Evolutionary conservation across 2,113 vertebrate genomes (phyloP).

Genomic region (Sphaerodactylus townsendi): DNA sequence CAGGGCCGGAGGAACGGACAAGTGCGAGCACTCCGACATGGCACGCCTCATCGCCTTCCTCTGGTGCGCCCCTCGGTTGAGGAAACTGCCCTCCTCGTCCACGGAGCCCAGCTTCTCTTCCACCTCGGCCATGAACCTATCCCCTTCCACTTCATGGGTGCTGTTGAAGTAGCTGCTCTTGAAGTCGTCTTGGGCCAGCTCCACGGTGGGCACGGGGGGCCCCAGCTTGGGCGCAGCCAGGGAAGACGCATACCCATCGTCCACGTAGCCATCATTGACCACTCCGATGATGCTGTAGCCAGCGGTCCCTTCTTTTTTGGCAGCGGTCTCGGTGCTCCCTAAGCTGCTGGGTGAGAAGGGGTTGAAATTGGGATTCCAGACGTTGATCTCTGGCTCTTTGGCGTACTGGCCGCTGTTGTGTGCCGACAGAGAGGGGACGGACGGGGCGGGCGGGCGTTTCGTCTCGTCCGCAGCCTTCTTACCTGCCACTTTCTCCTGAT

Average conservation of each 20-base stretch:
- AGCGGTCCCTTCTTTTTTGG: slow-evolving; percentile 70
- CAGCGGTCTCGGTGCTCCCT: slow-evolving; percentile 48
- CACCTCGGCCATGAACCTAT: slow-evolving; percentile 28
- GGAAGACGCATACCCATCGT: slow-evolving; percentile 32
- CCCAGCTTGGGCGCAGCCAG: neutral
- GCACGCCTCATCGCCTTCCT: slow-evolving; percentile 90
- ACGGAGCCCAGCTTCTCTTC: slow-evolving; percentile 69
- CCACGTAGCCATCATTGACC: slow-evolving; percentile 56
- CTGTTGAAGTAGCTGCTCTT: slow-evolving; percentile 16
- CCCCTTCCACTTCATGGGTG: slow-evolving; percentile 44
- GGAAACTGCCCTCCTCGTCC: slow-evolving; percentile 65
- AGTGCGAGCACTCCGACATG: slow-evolving; percentile 93
- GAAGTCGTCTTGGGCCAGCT: slow-evolving; percentile 70
- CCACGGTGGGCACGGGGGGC: slow-evolving; percentile 70
- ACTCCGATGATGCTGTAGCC: slow-evolving; percentile 71
- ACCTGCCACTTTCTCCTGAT: slow-evolving; percentile 66
- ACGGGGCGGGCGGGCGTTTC: slow-evolving; percentile 38
- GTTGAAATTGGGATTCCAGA: slow-evolving; percentile 78
- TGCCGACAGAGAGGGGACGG: slow-evolving; percentile 33
- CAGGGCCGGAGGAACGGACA: slow-evolving; percentile 86
- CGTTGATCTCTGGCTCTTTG: slow-evolving; percentile 68
- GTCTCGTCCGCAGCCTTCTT: slow-evolving; percentile 53
- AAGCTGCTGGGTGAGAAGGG: slow-evolving; percentile 37
- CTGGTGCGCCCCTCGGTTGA: slow-evolving; percentile 79
- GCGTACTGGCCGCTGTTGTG: neutral